phyloP scores from a whole-genome alignment of 2,113 vertebrate genomes.

The Suricata suricatta region DNA sequence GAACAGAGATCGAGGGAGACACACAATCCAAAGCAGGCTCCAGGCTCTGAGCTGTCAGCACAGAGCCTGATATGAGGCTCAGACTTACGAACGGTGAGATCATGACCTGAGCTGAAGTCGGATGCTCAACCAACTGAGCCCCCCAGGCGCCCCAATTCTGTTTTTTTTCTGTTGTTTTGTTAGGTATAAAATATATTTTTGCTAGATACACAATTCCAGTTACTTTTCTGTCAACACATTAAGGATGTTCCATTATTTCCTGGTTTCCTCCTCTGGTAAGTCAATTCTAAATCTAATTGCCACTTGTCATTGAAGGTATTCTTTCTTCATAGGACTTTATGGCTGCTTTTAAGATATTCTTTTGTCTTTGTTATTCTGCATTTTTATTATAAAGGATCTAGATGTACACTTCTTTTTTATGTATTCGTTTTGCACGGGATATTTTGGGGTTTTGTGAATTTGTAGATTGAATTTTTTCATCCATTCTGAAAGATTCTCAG shows the following conservation, averaged over 20 bases:
- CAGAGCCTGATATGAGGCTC: too few relatives aligned
- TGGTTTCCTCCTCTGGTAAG: background rate
- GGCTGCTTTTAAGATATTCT: background rate
- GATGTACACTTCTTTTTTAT: background rate
- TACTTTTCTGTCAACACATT: background rate
- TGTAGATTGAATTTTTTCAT: background rate
- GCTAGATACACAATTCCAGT: constrained; percentile 1
- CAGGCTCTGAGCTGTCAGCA: too few relatives aligned
- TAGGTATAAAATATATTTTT: constrained; percentile 9
- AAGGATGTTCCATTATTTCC: background rate
- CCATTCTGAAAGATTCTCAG: background rate
- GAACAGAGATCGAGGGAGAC: too few relatives aligned
- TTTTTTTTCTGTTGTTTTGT: background rate
- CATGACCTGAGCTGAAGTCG: too few relatives aligned
- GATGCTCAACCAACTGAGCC: too few relatives aligned
- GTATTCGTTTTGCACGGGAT: background rate
- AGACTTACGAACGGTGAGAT: too few relatives aligned
- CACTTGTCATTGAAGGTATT: background rate
- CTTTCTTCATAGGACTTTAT: background rate
- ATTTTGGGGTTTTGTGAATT: background rate
- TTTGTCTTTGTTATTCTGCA: background rate
- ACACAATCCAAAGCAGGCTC: too few relatives aligned
- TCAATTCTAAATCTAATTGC: background rate
- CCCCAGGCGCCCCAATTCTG: background rate
- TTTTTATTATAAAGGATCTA: background rate